Evolutionary conservation across 37 sponge, comb jelly and placozoan species (phyloP), one percentile per base, ranked within the genome.

Genomic region (Beroe forskalii): DNA sequence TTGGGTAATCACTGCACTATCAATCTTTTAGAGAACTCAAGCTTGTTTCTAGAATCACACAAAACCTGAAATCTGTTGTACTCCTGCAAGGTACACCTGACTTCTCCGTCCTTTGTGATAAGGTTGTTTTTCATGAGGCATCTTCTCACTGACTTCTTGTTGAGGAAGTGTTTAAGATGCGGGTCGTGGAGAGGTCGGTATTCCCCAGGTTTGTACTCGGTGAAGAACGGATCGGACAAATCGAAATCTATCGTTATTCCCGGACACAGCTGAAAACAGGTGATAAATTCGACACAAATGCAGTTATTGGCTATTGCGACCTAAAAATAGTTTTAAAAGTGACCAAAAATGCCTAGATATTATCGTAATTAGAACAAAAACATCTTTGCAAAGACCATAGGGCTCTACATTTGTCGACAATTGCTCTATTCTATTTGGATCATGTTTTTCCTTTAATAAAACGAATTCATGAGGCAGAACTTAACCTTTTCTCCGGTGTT

Each of bases 91-190:
- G 86, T 80, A 43, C 86, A 80, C 23, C 86, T 41, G 19, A 80
- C 86, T 44, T 80, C 86, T 9, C 86, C 86, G 27, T 80, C 55
- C 35, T 80, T 80, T 41, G 86, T 80, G 1, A 80, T 23, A 3
- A 80, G 86, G 4, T 80, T 80, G 86, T 80, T 80, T 80, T 80
- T 80, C 86, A 80, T 80, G 38, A 80, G 40, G 86, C 86, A 80
- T 44, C 44, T 3, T 25, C 86, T 32, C 8, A 80, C 86, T 1
- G 86, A 80, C 86, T 80, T 80, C 35, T 80, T 80, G 28, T 80
- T 80, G 30, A 80, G 86, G 48, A 80, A 80, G 40, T 80, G 44
- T 23, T 80, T 80, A 25, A 80, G 35, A 25, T 80, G 86, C 1
- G 86, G 86, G 28, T 80, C 86, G 30, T 80, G 86, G 0, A 80